Evolutionary conservation across 2,113 vertebrate genomes (phyloP).

Genomic region (Hemicordylus capensis): DNA sequence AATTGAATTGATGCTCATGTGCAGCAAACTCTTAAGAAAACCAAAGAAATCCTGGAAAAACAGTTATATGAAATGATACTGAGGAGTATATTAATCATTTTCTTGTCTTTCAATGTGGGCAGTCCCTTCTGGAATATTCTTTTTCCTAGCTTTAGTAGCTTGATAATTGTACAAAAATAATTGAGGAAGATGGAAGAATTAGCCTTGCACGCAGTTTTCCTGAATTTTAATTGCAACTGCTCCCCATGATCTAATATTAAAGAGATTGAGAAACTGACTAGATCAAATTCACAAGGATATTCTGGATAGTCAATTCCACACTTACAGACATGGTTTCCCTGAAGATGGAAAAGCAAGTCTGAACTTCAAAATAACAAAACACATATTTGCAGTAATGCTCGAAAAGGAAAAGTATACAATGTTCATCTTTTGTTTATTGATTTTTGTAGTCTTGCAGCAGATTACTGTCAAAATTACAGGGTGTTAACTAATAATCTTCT

Average conservation of each 20-base stretch:
- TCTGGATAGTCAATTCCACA: not conserved
- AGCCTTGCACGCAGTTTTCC: not conserved
- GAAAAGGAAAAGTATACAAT: not conserved
- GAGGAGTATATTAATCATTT: not conserved
- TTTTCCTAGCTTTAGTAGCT: not conserved
- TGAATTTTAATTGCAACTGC: not conserved
- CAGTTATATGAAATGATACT: not conserved
- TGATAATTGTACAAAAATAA: not conserved
- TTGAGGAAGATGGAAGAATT: not conserved
- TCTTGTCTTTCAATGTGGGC: not conserved
- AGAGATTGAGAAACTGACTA: not conserved
- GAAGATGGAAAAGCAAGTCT: not conserved
- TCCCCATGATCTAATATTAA: not conserved
- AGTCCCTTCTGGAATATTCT: not conserved
- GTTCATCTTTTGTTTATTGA: not conserved
- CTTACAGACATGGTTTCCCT: not conserved
- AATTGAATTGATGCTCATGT: slow-evolving; percentile 7
- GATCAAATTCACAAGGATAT: not conserved
- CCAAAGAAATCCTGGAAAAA: not conserved
- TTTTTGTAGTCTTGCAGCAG: not conserved
- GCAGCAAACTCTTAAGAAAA: slow-evolving; percentile 7
- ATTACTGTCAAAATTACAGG: not conserved
- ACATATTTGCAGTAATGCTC: not conserved
- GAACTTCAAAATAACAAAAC: not conserved
- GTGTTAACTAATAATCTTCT: not conserved